Evolutionary conservation across 1,140 invertebrate species (phyloP).

Genomic region (Pentalonia nigronervosa): DNA sequence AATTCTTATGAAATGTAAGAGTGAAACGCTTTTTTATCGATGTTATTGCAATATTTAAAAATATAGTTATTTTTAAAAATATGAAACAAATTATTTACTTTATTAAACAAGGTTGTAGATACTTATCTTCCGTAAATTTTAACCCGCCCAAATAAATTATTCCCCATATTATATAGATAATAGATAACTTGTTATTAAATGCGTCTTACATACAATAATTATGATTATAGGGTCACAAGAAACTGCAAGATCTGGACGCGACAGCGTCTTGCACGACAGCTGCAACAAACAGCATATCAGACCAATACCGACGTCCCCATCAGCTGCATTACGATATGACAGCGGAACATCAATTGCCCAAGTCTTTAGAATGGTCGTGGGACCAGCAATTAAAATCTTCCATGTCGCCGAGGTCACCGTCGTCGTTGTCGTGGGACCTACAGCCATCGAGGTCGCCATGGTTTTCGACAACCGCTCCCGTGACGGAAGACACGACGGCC

Average conservation of each 20-base stretch:
- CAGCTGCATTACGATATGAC: not conserved
- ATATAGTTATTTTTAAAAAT: too few species aligned
- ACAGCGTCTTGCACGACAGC: too few species aligned
- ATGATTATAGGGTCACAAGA: conserved; percentile 28
- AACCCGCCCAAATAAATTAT: too few species aligned
- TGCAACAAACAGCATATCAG: not conserved
- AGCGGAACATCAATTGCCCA: not conserved
- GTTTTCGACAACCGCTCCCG: not conserved
- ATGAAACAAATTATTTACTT: too few species aligned
- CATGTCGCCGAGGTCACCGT: not conserved
- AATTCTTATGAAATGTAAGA: too few species aligned
- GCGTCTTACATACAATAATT: not conserved
- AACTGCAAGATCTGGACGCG: conserved; percentile 17
- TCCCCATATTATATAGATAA: too few species aligned
- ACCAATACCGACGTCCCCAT: not conserved
- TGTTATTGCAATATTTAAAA: too few species aligned
- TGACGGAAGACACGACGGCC: not conserved
- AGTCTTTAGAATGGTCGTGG: conserved; percentile 28
- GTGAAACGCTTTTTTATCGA: too few species aligned
- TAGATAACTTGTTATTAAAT: too few species aligned
- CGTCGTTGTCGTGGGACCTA: not conserved
- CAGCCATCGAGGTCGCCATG: not conserved
- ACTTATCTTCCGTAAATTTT: too few species aligned
- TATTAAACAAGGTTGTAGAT: too few species aligned
- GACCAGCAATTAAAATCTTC: not conserved